phyloP scores from a whole-genome alignment of 2,113 vertebrate genomes.

The Loxodonta africana region DNA sequence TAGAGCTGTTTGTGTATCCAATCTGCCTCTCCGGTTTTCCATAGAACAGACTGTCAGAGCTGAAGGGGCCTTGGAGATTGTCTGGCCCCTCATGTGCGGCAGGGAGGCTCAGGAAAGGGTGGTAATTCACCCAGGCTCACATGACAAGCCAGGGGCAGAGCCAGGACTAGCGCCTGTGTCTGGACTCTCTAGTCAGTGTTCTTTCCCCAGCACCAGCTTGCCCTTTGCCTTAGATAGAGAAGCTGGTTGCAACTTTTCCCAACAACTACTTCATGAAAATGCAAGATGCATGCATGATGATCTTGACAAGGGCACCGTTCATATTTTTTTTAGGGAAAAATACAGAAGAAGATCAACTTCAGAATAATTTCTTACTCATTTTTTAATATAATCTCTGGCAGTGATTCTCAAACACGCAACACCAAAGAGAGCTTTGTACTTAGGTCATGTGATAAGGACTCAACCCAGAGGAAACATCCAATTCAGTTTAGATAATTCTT shows the following conservation, averaged over 20 bases:
- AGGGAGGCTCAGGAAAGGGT: not conserved
- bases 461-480: slow-evolving; percentile 23
- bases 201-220: not conserved
- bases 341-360: slow-evolving; percentile 27
- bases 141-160: not conserved
- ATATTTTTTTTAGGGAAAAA: not conserved
- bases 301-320: not conserved
- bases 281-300: not conserved
- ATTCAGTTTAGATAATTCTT: slow-evolving; percentile 6
- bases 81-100: too few species aligned
- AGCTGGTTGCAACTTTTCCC: not conserved
- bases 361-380: slow-evolving; percentile 23
- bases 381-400: not conserved
- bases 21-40: slow-evolving; percentile 13
- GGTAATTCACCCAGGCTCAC: not conserved
- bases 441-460: not conserved
- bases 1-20: not conserved
- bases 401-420: slow-evolving; percentile 17
- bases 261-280: not conserved
- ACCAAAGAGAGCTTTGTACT: not conserved
- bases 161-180: too few species aligned
- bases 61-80: not conserved
- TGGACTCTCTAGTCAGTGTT: not conserved
- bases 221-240: not conserved
- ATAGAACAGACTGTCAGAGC: not conserved